phyloP scores from a whole-genome alignment of 2,888 invertebrate species.

The Eristalinus aeneus region DNA sequence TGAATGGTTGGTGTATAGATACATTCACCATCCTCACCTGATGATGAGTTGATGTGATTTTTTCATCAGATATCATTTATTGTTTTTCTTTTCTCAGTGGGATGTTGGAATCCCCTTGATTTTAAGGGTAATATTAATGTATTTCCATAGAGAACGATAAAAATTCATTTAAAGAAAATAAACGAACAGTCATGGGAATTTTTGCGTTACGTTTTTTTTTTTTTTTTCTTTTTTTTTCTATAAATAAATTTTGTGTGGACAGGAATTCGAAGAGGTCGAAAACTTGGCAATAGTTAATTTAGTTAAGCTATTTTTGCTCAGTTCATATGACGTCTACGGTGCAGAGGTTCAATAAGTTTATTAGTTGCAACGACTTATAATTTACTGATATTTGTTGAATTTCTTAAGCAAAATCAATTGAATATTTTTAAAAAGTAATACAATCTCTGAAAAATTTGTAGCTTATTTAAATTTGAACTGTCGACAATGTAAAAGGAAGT shows the following conservation, averaged over 20 bases:
- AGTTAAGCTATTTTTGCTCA: background rate
- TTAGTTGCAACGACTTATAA: too few relatives aligned
- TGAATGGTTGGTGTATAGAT: slow-evolving; percentile 31
- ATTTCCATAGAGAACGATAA: slow-evolving; percentile 8
- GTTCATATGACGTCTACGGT: background rate
- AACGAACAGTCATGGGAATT: slow-evolving; percentile 44
- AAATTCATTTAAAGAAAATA: background rate
- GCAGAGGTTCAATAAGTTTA: background rate
- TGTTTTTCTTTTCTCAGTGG: background rate
- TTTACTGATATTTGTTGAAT: too few relatives aligned
- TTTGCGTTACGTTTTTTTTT: background rate
- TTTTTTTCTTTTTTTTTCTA: background rate
- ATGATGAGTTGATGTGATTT: slow-evolving; percentile 9
- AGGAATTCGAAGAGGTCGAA: slow-evolving; percentile 17
- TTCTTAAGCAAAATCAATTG: too few relatives aligned
- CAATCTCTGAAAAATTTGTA: too few relatives aligned
- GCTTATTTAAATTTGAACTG: too few relatives aligned
- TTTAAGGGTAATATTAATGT: background rate
- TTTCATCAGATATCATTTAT: background rate
- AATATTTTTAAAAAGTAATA: too few relatives aligned
- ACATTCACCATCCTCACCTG: slow-evolving; percentile 2
- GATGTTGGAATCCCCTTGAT: slow-evolving; percentile 34
- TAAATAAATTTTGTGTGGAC: slow-evolving; percentile 35
- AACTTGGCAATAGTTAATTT: slow-evolving; percentile 10
- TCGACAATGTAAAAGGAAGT: too few relatives aligned